Conservation (phyloP, 2,888 invertebrate genomes). For the Notodonta dromedarius region DNA sequence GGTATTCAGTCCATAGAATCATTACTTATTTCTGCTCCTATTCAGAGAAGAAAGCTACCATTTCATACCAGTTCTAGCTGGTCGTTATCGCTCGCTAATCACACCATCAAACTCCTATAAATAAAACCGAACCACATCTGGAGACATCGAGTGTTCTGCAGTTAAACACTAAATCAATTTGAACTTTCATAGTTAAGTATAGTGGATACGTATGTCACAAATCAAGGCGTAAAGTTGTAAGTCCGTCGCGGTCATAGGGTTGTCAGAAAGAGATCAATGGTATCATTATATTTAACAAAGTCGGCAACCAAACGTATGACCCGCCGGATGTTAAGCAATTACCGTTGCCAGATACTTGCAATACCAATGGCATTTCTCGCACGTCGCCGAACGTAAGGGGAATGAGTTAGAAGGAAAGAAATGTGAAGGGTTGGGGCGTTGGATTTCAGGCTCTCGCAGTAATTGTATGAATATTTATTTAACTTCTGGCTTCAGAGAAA, state of each 20-base stretch:
- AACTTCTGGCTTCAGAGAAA: not conserved
- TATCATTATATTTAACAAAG: too few relatives aligned
- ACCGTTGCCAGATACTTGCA: too few relatives aligned
- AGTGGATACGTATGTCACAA: constrained; percentile 37
- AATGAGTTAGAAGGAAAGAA: too few relatives aligned
- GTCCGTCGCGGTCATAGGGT: not conserved
- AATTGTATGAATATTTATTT: too few relatives aligned
- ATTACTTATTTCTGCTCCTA: not conserved
- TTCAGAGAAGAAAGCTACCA: constrained; percentile 1
- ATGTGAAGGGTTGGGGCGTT: too few relatives aligned
- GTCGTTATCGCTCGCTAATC: not conserved
- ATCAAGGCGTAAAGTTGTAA: constrained; percentile 28
- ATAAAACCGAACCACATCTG: constrained; percentile 26
- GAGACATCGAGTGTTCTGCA: constrained; percentile 39
- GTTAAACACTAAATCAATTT: constrained; percentile 51
- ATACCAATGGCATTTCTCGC: too few relatives aligned
- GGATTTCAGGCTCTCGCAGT: too few relatives aligned
- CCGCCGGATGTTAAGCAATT: too few relatives aligned
- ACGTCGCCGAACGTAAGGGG: too few relatives aligned
- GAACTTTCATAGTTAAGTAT: constrained; percentile 43
- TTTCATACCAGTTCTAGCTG: not conserved
- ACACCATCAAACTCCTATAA: constrained; percentile 14
- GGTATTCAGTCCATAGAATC: not conserved
- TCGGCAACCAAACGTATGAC: too few relatives aligned
- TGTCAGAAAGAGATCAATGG: not conserved